Conservation (phyloP, 2,888 invertebrate species). For the Stenichneumon culpator region DNA sequence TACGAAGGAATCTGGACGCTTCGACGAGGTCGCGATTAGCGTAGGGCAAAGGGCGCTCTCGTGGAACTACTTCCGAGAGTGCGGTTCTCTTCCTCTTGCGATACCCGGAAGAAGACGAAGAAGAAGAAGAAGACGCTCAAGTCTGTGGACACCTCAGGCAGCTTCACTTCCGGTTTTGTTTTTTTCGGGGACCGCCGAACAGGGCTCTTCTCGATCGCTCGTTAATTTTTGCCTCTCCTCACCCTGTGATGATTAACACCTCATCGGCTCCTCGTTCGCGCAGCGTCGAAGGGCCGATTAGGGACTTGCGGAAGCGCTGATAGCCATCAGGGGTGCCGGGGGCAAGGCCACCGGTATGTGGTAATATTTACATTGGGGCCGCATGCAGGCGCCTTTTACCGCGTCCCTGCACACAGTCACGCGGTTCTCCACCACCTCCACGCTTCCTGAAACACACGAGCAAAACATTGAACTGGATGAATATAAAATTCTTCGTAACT, state of each 20-base stretch:
- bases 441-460: conserved; percentile 91
- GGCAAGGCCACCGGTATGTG: conserved; percentile 97
- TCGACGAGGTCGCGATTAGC: conserved; percentile 34
- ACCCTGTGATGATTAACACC: conserved; percentile 21
- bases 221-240: conserved; percentile 19
- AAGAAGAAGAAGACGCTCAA: conserved; percentile 54
- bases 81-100: conserved; percentile 57
- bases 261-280: conserved; percentile 27
- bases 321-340: conserved; percentile 92
- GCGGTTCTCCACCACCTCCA: conserved; percentile 97
- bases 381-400: conserved; percentile 96
- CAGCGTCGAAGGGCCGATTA: conserved; percentile 64
- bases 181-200: neutral
- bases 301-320: conserved; percentile 84
- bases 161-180: too few species aligned
- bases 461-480: neutral
- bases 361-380: conserved; percentile 98
- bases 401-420: conserved; percentile 98
- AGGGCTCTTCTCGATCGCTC: conserved; percentile 23
- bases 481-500: conserved; percentile 13
- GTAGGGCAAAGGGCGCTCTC: conserved; percentile 11
- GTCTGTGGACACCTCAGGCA: neutral
- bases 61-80: conserved; percentile 33
- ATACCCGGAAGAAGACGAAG: conserved; percentile 59
- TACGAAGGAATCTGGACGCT: neutral